phyloP scores from a whole-genome alignment of 1,140 invertebrate genomes.

The Neodiprion fabricii region DNA sequence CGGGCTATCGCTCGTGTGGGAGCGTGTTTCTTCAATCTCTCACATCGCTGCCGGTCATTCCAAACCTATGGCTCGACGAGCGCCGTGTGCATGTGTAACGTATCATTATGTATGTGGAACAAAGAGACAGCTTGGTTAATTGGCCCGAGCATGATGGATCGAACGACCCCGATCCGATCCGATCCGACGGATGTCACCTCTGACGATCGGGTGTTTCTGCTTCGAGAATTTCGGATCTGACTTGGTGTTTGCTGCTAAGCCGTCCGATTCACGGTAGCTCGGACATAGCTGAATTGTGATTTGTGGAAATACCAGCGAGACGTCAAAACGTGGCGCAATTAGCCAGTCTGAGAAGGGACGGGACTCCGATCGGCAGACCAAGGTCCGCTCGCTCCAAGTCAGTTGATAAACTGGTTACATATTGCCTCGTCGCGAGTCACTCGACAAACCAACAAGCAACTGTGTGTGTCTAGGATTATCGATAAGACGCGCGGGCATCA shows the following conservation, averaged over 20 bases:
- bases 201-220: neutral
- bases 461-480: neutral
- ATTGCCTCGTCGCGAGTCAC: neutral
- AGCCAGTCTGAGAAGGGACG: too few relatives aligned
- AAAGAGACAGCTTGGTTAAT: constrained; percentile 15
- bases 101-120: neutral
- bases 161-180: neutral
- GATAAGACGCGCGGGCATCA: neutral
- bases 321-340: too few relatives aligned
- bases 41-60: neutral
- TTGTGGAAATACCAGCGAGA: too few relatives aligned
- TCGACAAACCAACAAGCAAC: neutral
- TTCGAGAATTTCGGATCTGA: neutral
- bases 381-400: too few relatives aligned
- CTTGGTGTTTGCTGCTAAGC: neutral
- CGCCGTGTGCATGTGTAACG: neutral
- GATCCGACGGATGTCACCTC: constrained; percentile 4
- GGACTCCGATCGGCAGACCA: neutral
- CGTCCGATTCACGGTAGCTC: neutral
- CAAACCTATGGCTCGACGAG: neutral
- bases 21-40: neutral
- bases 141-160: constrained; percentile 12
- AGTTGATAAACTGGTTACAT: too few relatives aligned
- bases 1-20: neutral
- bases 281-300: too few relatives aligned